These are phyloP conservation scores for Harpagus bidentatus DNA, from an alignment of 2,113 vertebrate species.

Conservation along the genomic window DNA sequence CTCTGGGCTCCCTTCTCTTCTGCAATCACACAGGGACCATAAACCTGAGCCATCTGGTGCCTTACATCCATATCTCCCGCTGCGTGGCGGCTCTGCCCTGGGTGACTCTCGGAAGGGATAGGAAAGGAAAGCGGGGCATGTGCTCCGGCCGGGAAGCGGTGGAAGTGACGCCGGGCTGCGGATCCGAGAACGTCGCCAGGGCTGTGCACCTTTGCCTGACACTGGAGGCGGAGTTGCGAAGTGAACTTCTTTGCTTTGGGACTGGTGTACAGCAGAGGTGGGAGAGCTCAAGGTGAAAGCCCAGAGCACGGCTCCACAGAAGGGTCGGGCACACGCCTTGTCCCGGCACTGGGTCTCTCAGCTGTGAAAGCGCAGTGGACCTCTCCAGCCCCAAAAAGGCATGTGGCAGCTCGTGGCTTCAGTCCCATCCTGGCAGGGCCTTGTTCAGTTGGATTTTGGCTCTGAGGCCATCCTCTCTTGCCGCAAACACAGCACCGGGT, in stretches of 20 bases:
- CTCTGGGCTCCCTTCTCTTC: neutral
- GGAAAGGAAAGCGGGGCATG: neutral
- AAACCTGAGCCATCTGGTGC: neutral
- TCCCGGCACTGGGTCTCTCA: neutral
- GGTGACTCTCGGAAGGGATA: neutral
- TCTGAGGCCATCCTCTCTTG: neutral
- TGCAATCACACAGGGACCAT: neutral
- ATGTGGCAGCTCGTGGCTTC: neutral
- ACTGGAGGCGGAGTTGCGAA: neutral
- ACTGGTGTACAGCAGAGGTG: neutral
- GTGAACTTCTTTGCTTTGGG: neutral
- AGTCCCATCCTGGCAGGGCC: neutral
- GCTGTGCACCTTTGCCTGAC: neutral
- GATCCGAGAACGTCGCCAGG: neutral
- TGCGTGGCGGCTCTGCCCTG: accelerated
- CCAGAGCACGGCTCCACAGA: neutral
- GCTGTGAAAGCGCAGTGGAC: neutral
- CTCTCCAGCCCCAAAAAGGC: neutral
- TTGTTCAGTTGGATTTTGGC: neutral
- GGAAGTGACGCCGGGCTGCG: neutral
- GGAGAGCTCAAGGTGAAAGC: neutral
- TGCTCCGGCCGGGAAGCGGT: neutral
- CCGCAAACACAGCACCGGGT: neutral
- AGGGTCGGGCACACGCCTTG: neutral
- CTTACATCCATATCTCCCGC: neutral